Conservation (phyloP, 2,888 invertebrate genomes). For the Lasioglossum oenotherae region DNA sequence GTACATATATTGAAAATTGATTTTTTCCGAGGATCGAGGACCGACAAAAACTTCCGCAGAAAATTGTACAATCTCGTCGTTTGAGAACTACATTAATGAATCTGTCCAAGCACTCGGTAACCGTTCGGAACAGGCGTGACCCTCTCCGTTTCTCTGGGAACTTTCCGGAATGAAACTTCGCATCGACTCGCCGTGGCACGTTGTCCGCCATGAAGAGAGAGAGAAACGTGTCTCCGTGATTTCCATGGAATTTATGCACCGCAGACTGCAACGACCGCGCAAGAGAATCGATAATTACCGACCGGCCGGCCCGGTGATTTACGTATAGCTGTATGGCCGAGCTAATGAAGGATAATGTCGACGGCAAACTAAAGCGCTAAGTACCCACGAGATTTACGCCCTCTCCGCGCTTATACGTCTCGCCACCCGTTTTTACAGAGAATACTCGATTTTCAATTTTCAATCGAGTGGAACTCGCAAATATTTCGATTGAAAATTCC, state of each 20-base stretch:
- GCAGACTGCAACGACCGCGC: slow-evolving; percentile 4
- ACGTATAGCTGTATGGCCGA: slow-evolving; percentile 8
- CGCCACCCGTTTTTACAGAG: neutral
- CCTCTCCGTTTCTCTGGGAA: neutral
- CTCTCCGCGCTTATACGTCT: neutral
- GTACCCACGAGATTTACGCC: slow-evolving; percentile 47
- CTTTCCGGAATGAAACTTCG: neutral
- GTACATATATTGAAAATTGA: too few relatives aligned
- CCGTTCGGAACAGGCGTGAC: neutral
- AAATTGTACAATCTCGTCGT: neutral
- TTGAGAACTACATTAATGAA: neutral
- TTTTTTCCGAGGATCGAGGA: too few relatives aligned
- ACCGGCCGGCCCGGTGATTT: slow-evolving; percentile 35
- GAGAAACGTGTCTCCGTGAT: slow-evolving; percentile 15
- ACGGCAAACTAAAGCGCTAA: slow-evolving; percentile 19
- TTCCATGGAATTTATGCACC: slow-evolving; percentile 29
- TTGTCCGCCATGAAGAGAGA: neutral
- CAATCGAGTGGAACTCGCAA: neutral
- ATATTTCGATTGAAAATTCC: neutral
- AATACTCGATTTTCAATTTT: neutral
- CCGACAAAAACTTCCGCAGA: too few relatives aligned
- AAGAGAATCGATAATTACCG: slow-evolving; percentile 42
- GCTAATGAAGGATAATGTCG: slow-evolving; percentile 44
- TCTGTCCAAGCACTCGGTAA: neutral
- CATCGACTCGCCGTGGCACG: neutral